These are phyloP conservation scores for Tenrec ecaudatus DNA, from an alignment of 2,113 vertebrate genomes.

Conservation along the genomic window DNA sequence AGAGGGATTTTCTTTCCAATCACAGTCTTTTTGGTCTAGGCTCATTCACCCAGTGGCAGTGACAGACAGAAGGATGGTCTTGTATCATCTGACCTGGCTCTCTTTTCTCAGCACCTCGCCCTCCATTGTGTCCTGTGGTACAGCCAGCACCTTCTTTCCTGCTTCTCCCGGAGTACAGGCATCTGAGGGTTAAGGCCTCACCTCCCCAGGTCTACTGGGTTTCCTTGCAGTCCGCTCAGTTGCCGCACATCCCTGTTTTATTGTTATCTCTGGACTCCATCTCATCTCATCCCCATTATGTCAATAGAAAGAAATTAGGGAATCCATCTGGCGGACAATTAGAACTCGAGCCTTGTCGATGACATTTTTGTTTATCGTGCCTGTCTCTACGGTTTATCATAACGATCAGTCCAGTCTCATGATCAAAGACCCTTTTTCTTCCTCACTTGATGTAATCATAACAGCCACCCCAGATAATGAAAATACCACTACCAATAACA, in stretches of 20 bases:
- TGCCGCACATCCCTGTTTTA: neutral
- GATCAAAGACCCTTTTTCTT: slow-evolving; percentile 21
- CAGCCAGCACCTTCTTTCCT: neutral
- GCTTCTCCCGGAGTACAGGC: neutral
- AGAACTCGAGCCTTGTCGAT: neutral
- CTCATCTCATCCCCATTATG: neutral
- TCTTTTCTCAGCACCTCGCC: neutral
- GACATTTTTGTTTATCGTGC: neutral
- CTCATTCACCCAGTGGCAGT: no score
- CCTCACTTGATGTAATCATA: neutral
- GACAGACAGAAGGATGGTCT: neutral
- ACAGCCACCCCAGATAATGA: neutral
- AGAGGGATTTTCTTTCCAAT: neutral
- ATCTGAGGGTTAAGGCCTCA: neutral
- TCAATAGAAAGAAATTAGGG: neutral
- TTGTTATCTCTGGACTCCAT: neutral
- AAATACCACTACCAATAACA: neutral
- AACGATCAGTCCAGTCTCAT: neutral
- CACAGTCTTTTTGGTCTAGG: neutral
- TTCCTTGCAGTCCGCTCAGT: no score
- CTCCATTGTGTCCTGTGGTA: neutral
- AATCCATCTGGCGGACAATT: neutral
- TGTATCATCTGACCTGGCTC: neutral
- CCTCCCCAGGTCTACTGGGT: neutral
- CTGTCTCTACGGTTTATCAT: slow-evolving; percentile 33